A percentile compares a stretch with the other conserved stretches of the same genome.
These are phyloP conservation scores for Luscinia megarhynchos DNA, from an alignment of 2,797 vertebrate species.

Conservation along the genomic window DNA sequence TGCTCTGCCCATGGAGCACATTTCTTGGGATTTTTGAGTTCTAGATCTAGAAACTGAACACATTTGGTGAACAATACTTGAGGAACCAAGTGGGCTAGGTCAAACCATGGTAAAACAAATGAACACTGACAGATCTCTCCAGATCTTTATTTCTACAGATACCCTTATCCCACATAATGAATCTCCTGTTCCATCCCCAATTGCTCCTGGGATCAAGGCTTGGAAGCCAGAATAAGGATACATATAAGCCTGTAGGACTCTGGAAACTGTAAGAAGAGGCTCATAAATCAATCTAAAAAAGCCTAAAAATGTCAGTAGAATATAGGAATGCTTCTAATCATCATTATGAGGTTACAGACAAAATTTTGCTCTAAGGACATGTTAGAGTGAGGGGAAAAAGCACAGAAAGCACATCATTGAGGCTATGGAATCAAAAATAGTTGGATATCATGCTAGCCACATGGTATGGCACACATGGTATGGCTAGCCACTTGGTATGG, in stretches of 20 bases:
- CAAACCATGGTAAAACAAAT: neutral
- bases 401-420: neutral
- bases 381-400: neutral
- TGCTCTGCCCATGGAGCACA: neutral
- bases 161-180: neutral
- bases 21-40: neutral
- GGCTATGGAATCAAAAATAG: neutral
- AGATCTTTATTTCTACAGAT: neutral
- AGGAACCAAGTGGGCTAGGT: neutral
- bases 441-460: neutral
- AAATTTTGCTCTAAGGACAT: neutral
- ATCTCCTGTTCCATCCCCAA: neutral
- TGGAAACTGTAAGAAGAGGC: neutral
- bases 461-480: neutral
- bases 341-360: neutral
- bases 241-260: neutral
- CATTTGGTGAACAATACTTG: neutral
- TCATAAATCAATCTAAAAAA: neutral
- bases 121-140: neutral
- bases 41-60: neutral
- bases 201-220: neutral
- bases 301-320: neutral
- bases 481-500: neutral
- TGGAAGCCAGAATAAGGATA: neutral
- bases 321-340: neutral